A percentile compares a stretch with the other conserved stretches of the same genome.
These are phyloP conservation scores for Oikopleura vanhoeffeni DNA, from an alignment of 23 tunicate species.

Conservation along the genomic window DNA sequence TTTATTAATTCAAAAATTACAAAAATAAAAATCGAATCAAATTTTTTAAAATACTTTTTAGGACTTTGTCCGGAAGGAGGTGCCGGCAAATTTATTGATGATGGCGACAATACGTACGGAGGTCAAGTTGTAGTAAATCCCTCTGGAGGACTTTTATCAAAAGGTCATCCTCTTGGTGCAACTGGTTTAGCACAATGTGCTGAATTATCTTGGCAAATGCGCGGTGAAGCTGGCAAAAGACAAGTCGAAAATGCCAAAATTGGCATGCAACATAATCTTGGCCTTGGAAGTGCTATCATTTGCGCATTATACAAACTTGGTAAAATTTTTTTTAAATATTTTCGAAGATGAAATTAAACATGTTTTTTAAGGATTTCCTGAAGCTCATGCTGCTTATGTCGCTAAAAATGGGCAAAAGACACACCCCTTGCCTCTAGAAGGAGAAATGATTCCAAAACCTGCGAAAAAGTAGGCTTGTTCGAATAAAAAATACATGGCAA, in stretches of 20 bases:
- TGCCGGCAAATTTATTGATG: conserved; percentile 87
- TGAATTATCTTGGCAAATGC: conserved; percentile 80
- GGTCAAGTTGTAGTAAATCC: conserved; percentile 84
- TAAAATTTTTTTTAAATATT: neutral
- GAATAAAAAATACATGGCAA: too few relatives aligned
- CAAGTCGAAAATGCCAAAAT: conserved; percentile 46
- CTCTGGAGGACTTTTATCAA: conserved; percentile 85
- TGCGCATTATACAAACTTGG: neutral
- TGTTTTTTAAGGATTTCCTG: neutral
- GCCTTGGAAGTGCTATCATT: conserved; percentile 81
- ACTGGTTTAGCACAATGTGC: conserved; percentile 94
- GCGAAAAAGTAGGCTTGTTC: neutral
- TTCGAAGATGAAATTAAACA: neutral
- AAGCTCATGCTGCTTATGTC: neutral
- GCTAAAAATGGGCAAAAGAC: neutral
- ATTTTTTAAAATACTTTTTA: too few relatives aligned
- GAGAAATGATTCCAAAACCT: neutral
- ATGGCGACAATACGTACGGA: conserved; percentile 85
- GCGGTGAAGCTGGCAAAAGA: conserved; percentile 90
- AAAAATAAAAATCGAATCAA: too few relatives aligned
- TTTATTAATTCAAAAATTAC: too few relatives aligned
- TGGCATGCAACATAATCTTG: conserved; percentile 90
- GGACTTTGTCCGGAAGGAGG: conserved; percentile 25
- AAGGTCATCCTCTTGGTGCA: conserved; percentile 98
- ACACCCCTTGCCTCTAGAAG: neutral